Evolutionary conservation across 2,113 vertebrate species (phyloP), one percentile per base, ranked within the genome.

Genomic region (Passer montanus): DNA sequence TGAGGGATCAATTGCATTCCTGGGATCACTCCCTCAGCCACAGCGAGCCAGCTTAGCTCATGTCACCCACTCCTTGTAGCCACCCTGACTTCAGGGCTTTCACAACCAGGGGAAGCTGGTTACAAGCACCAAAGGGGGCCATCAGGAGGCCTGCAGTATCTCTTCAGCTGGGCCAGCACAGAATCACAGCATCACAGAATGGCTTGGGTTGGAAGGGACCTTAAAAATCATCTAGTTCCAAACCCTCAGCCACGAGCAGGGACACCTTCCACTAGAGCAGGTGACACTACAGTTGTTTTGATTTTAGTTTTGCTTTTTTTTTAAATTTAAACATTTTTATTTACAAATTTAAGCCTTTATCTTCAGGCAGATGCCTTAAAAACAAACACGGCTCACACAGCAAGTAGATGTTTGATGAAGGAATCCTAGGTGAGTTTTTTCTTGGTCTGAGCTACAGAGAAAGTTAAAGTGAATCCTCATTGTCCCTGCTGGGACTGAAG

Each of bases 381-480:
- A 69, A 0, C 14, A 43, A 28, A 5, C 10, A 20, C 14, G 23
- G 68, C 67, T 81, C 68, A 23, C 0, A 0, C 20, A 56, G n/a
- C 33, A 70, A 60, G 26, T 0, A 15, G 21, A 10, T 6, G 27
- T 50, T 8, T n/a, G 67, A 9, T 50, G 59, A 41, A 74, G 80
- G 60, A 87, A 26, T 33, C 33, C 23, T 9, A 4, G 0, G 1
- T 7, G 56, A 66, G 33, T 24, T 82, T 82, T 33, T 89, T 79
- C 30, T 22, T 26, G 14, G 47, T 35, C 43, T 39, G 77, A 81
- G 84, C 64, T 64, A 14, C 8, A 20, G 66, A 23, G 76, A 19
- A 67, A 27, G 27, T 62, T 55, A 20, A 74, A 30, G 24, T 41
- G 4, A 15, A 37, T 52, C 20, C 9, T 13, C 3, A 14, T 44